Evolutionary conservation across 1,140 invertebrate species (phyloP).

Genomic region (Apis dorsata): DNA sequence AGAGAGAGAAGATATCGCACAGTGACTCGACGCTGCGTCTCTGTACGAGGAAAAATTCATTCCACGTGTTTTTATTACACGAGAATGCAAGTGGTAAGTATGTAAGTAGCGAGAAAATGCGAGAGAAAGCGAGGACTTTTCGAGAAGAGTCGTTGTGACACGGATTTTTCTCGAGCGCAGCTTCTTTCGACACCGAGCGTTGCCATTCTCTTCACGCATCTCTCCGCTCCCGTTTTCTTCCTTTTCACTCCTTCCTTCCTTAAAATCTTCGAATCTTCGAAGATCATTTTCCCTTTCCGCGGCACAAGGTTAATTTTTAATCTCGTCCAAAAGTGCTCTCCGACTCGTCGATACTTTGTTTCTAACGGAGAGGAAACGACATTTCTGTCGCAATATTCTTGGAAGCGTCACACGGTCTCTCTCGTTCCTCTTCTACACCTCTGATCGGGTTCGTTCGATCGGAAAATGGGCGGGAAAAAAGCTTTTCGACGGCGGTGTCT

Average conservation of each 20-base stretch:
- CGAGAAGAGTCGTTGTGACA: too few species aligned
- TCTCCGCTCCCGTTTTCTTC: too few species aligned
- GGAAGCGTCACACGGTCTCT: constrained; percentile 14
- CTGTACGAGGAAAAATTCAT: not conserved
- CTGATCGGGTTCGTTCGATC: constrained; percentile 21
- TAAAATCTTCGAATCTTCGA: too few species aligned
- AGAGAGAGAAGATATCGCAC: not conserved
- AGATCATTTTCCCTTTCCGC: too few species aligned
- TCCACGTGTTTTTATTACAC: not conserved
- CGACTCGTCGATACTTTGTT: constrained; percentile 26
- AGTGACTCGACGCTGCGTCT: too few species aligned
- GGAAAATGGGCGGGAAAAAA: constrained; percentile 31
- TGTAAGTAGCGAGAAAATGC: not conserved
- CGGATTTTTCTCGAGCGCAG: not conserved
- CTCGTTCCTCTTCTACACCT: not conserved
- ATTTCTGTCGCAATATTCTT: constrained; percentile 32
- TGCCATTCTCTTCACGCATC: too few species aligned
- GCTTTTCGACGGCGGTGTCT: constrained; percentile 19
- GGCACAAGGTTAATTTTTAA: constrained; percentile 28
- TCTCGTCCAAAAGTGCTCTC: constrained; percentile 19
- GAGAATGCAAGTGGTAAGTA: too few species aligned
- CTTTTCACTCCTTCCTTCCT: too few species aligned
- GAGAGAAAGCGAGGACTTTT: not conserved
- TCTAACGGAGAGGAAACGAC: not conserved
- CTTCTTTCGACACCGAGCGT: too few species aligned